Conservation (phyloP, 2,888 invertebrate genomes). For the Drosophila recens region DNA sequence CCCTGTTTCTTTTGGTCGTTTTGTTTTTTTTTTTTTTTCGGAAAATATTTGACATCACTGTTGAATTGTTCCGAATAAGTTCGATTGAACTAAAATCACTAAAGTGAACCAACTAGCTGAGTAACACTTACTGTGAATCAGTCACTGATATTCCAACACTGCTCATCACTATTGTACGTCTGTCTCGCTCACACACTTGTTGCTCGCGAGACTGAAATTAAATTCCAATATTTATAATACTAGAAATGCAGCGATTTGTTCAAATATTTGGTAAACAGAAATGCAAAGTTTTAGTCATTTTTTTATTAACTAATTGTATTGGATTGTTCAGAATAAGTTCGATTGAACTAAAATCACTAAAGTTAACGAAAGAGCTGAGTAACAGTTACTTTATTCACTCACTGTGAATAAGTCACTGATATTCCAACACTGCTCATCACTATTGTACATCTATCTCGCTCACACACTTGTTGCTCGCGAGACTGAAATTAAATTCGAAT, state of each 20-base stretch:
- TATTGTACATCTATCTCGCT: slow-evolving; percentile 5
- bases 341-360: background rate
- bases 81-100: background rate
- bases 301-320: no score
- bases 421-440: background rate
- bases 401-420: background rate
- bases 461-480: slow-evolving; percentile 34
- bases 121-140: background rate
- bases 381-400: background rate
- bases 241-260: slow-evolving; percentile 85
- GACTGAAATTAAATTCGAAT: slow-evolving; percentile 1
- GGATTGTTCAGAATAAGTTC: no score
- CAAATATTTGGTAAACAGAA: slow-evolving; percentile 85
- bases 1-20: no score
- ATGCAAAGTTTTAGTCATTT: slow-evolving; percentile 87
- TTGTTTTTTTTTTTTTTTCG: no score
- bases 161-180: background rate
- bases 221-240: no score
- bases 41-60: no score
- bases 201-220: slow-evolving; percentile 9
- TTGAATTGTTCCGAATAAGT: no score
- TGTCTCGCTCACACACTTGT: slow-evolving; percentile 32
- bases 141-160: background rate
- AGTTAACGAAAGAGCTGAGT: background rate
- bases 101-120: no score